These are phyloP conservation scores for Scolopax mira DNA, from an alignment of 2,113 vertebrate species.

Conservation along the genomic window DNA sequence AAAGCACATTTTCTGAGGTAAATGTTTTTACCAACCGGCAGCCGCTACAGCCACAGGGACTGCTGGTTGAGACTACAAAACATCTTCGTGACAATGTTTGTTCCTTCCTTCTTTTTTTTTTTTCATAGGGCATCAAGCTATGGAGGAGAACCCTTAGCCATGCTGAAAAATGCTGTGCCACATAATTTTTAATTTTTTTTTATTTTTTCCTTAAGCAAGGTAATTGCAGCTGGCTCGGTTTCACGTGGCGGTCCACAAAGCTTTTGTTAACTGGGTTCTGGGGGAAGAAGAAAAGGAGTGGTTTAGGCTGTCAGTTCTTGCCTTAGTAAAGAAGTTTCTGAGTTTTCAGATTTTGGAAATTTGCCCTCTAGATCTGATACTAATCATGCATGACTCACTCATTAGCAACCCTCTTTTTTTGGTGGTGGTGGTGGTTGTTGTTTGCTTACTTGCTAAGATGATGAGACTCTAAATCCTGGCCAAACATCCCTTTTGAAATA, in stretches of 20 bases:
- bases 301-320: background rate
- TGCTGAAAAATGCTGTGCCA: background rate
- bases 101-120: background rate
- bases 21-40: background rate
- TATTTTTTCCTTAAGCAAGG: background rate
- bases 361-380: background rate
- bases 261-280: background rate
- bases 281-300: background rate
- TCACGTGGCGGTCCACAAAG: background rate
- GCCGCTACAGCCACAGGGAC: too few species aligned
- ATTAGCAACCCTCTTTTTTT: background rate
- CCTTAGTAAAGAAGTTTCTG: background rate
- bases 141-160: background rate
- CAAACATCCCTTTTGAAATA: background rate
- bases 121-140: accelerated
- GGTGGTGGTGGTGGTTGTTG: background rate
- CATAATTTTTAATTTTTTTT: background rate
- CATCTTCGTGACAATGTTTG: background rate
- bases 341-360: background rate
- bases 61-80: background rate
- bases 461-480: background rate
- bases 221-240: background rate
- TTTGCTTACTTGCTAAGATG: background rate
- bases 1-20: background rate
- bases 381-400: background rate